These are phyloP conservation scores for Paramormyrops kingsleyae DNA, from an alignment of 2,113 vertebrate genomes.

Conservation along the genomic window DNA sequence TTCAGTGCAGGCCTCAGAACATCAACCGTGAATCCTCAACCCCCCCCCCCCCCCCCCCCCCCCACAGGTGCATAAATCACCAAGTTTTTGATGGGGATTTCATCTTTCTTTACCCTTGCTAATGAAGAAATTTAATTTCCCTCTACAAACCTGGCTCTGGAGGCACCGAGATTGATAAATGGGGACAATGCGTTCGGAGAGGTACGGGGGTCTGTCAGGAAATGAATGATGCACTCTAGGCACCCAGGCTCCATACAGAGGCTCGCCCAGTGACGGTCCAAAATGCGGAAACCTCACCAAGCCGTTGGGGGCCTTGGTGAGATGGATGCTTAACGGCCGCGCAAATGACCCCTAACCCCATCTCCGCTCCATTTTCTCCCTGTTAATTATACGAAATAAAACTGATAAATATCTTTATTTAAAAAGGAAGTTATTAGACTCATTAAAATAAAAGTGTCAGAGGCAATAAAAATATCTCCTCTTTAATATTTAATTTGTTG, in stretches of 20 bases:
- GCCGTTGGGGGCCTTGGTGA: neutral
- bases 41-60: neutral
- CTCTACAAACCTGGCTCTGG: neutral
- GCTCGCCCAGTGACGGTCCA: neutral
- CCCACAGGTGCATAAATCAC: neutral
- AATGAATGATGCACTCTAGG: conserved; percentile 14
- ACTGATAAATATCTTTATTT: neutral
- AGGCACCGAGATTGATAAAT: conserved; percentile 11
- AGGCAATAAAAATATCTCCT: neutral
- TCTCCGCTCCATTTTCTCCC: neutral
- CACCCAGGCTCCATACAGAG: neutral
- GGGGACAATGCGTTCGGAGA: neutral
- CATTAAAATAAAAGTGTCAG: neutral
- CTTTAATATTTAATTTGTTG: neutral
- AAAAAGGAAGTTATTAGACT: neutral
- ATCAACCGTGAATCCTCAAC: neutral
- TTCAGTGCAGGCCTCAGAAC: neutral
- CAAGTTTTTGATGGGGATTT: neutral
- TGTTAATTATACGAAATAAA: neutral
- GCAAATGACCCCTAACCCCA: neutral
- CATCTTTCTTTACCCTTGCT: conserved; percentile 21
- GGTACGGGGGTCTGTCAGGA: conserved; percentile 5
- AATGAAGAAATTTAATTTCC: conserved; percentile 21
- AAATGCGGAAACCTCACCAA: neutral
- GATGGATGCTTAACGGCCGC: conserved; percentile 1